These are phyloP conservation scores for Vicugna pacos DNA, from an alignment of 2,113 vertebrate genomes.

Conservation along the genomic window DNA sequence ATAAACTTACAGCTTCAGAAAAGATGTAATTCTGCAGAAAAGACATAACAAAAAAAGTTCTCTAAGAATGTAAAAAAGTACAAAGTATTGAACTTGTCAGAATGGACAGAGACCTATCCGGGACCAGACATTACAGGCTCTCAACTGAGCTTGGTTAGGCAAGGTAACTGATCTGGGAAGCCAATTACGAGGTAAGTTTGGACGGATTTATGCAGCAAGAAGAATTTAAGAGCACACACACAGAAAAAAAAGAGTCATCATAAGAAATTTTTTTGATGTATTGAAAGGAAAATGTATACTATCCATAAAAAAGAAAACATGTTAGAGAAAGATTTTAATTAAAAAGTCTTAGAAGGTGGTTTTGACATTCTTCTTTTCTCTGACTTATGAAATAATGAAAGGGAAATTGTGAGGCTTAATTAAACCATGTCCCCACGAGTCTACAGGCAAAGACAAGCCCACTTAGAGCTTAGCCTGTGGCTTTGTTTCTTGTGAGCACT, in stretches of 20 bases:
- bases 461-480: not conserved
- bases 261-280: not conserved
- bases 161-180: not conserved
- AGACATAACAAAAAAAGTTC: not conserved
- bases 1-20: not conserved
- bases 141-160: not conserved
- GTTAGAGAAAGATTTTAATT: not conserved
- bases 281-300: not conserved
- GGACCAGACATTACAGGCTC: not conserved
- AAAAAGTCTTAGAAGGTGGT: not conserved
- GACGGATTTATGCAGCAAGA: not conserved
- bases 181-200: not conserved
- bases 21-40: not conserved
- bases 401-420: not conserved
- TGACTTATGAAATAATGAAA: constrained; percentile 6
- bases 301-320: not conserved
- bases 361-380: not conserved
- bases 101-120: not conserved
- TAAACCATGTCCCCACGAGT: not conserved
- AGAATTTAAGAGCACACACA: not conserved
- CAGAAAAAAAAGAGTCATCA: not conserved
- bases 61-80: not conserved
- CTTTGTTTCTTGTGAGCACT: not conserved
- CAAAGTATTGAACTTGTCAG: not conserved
- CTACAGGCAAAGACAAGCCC: not conserved